Conservation (phyloP, 1,140 invertebrate genomes). For the Papilio aristodemus region DNA sequence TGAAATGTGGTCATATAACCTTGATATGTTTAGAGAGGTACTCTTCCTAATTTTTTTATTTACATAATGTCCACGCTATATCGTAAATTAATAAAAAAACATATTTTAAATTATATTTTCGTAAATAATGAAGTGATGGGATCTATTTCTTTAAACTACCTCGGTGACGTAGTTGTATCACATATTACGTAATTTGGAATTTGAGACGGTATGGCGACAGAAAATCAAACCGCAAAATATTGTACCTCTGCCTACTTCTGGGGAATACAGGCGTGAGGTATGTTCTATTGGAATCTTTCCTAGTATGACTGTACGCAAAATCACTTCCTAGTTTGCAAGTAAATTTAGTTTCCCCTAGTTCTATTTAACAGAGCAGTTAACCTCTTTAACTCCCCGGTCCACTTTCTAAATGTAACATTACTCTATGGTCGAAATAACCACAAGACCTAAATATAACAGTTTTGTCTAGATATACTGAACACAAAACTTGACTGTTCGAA, state of each 20-base stretch:
- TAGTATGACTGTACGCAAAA: background rate
- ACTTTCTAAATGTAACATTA: background rate
- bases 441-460: background rate
- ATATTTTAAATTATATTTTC: background rate
- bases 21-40: conserved; percentile 15
- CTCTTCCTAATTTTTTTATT: background rate
- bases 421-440: background rate
- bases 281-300: background rate
- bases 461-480: background rate
- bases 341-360: background rate
- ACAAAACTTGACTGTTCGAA: too few species aligned
- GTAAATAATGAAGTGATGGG: too few species aligned
- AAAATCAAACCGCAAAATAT: too few species aligned
- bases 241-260: too few species aligned
- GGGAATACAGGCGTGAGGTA: too few species aligned
- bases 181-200: too few species aligned
- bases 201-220: too few species aligned
- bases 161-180: too few species aligned
- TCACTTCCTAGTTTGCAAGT: conserved; percentile 3
- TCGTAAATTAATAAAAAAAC: background rate
- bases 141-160: too few species aligned
- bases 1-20: background rate
- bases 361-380: conserved; percentile 11
- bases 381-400: background rate
- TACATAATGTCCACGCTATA: background rate